Percentiles rank a stretch among this genome's conserved stretches.
Evolutionary conservation across 2,797 vertebrate genomes (phyloP).

Genomic region (Crocidura indochinensis): DNA sequence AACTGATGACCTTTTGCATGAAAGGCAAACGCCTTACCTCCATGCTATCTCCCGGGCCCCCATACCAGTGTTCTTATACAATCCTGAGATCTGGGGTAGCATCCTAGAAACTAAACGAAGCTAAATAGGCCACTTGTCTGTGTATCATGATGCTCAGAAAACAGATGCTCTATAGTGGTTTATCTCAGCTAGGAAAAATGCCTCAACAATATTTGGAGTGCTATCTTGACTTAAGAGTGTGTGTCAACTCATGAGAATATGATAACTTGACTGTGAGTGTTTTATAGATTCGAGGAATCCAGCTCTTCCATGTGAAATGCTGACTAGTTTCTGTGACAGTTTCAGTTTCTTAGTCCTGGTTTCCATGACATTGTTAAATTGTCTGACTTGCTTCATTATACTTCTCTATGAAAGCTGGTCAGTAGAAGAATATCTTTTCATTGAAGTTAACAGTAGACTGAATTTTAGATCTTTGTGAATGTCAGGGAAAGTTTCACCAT

Average conservation of each 20-base stretch:
- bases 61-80: not conserved
- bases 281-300: not conserved
- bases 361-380: constrained; percentile 49
- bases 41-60: too few species aligned
- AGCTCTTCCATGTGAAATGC: not conserved
- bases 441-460: constrained; percentile 64
- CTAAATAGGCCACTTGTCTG: not conserved
- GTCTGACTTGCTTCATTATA: constrained; percentile 63
- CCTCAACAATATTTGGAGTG: not conserved
- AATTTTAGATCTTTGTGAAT: constrained; percentile 84
- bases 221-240: not conserved
- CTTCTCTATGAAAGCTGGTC: constrained; percentile 37
- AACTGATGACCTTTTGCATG: too few species aligned
- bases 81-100: not conserved
- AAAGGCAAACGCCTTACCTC: too few species aligned
- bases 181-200: not conserved
- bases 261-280: not conserved
- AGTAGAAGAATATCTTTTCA: constrained; percentile 67
- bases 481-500: constrained; percentile 82
- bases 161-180: not conserved
- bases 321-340: not conserved
- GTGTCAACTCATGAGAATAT: not conserved
- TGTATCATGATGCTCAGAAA: not conserved
- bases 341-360: not conserved
- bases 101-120: constrained; percentile 31